phyloP scores from a whole-genome alignment of 2,113 vertebrate species.

The Jaculus jaculus region DNA sequence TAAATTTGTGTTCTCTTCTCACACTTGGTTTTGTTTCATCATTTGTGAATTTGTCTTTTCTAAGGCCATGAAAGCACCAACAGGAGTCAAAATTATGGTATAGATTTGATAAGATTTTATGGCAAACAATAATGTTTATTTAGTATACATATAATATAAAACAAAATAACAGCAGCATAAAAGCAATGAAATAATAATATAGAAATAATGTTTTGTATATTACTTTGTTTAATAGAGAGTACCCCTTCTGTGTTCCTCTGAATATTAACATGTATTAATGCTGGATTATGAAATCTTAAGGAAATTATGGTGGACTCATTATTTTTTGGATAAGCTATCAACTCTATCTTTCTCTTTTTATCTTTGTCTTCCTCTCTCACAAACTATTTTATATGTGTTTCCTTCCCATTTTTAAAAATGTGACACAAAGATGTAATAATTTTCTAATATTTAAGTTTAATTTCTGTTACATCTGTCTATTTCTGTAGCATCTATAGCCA shows the following conservation, averaged over 20 bases:
- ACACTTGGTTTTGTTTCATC: neutral
- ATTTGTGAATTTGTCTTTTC: neutral
- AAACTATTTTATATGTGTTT: neutral
- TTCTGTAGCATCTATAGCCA: neutral
- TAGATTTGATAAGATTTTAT: neutral
- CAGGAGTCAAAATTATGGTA: neutral
- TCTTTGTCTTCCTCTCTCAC: neutral
- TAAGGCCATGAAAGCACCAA: neutral
- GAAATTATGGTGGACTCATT: neutral
- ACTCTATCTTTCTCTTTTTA: neutral
- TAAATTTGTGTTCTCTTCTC: conserved; percentile 1
- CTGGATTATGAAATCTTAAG: neutral
- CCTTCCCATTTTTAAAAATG: neutral
- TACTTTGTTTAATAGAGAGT: neutral
- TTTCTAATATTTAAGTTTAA: neutral
- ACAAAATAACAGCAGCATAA: neutral
- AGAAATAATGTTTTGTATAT: neutral
- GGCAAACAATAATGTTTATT: neutral
- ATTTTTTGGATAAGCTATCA: neutral
- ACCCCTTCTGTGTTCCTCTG: neutral
- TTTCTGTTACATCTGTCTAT: neutral
- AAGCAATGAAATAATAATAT: neutral
- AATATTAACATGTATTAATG: neutral
- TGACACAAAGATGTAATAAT: neutral
- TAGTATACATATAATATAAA: neutral